phyloP scores from a whole-genome alignment of 2,888 invertebrate species.

The Thyatira batis region DNA sequence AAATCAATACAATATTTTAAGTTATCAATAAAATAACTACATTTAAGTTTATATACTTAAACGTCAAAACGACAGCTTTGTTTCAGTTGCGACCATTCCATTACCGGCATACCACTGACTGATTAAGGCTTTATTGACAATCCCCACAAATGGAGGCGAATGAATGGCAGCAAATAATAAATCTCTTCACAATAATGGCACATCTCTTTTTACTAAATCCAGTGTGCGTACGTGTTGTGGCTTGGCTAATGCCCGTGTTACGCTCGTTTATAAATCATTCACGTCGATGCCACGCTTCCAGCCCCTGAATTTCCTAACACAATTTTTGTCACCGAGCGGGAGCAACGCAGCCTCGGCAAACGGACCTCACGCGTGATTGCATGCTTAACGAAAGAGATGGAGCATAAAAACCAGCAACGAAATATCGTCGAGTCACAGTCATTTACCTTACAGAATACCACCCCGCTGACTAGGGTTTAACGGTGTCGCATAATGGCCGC shows the following conservation, averaged over 20 bases:
- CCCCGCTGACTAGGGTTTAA: constrained; percentile 35
- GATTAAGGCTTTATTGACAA: not conserved
- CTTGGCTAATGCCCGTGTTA: constrained; percentile 65
- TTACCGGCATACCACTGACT: not conserved
- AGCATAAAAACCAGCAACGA: too few species aligned
- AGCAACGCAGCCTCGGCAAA: too few species aligned
- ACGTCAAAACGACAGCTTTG: too few species aligned
- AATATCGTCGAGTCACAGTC: too few species aligned
- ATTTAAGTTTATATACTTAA: too few species aligned
- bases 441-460: too few species aligned
- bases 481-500: constrained; percentile 28
- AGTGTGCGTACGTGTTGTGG: constrained; percentile 65
- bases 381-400: too few species aligned
- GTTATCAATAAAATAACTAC: too few species aligned
- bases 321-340: too few species aligned
- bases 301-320: too few species aligned
- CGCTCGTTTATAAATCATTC: constrained; percentile 73
- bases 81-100: not conserved
- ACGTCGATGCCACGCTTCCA: constrained; percentile 59
- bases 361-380: too few species aligned
- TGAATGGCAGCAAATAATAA: constrained; percentile 29
- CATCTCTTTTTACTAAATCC: constrained; percentile 67
- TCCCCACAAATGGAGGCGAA: not conserved
- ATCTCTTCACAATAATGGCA: constrained; percentile 55
- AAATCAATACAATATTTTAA: too few species aligned